A percentile compares a stretch with the other conserved stretches of the same genome.
Conservation (phyloP, 2,113 vertebrate genomes). For the Heliornis fulica region DNA sequence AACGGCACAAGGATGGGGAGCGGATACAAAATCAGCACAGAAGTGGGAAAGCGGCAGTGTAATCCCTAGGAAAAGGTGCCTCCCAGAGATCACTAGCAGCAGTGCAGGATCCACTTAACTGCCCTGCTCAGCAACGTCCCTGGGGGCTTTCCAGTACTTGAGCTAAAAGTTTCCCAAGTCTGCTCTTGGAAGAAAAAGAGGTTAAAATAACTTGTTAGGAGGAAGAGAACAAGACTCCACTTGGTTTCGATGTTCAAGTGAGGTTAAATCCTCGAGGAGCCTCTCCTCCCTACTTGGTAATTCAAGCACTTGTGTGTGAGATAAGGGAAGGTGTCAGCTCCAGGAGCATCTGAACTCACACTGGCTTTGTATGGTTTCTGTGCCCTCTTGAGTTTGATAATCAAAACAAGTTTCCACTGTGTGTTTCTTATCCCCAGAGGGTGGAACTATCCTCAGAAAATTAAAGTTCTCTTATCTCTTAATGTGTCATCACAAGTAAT, state of each 20-base stretch:
- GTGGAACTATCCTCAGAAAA: slow-evolving; percentile 58
- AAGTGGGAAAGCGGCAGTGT: background rate
- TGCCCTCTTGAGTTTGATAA: slow-evolving; percentile 41
- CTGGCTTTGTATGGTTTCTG: background rate
- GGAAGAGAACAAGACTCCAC: background rate
- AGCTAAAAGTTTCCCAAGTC: background rate
- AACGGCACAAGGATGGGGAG: background rate
- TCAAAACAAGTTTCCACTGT: slow-evolving; percentile 11
- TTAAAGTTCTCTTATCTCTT: slow-evolving; percentile 66
- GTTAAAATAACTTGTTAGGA: background rate
- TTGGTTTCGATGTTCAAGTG: background rate
- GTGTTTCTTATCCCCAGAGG: slow-evolving; percentile 47
- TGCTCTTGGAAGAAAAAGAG: background rate
- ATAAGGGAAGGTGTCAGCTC: slow-evolving; percentile 19
- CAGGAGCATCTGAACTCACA: background rate
- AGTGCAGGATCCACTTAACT: background rate
- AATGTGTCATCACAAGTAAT: slow-evolving; percentile 68
- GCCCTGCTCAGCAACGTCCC: background rate
- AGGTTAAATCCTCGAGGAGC: background rate
- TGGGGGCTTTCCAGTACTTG: background rate
- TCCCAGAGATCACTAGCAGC: background rate
- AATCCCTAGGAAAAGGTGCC: background rate
- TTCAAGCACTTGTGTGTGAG: background rate
- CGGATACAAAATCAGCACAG: background rate
- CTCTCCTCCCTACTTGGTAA: background rate